These are phyloP conservation scores for Lineus longissimus DNA, from an alignment of 1,140 invertebrate genomes.

Conservation along the genomic window DNA sequence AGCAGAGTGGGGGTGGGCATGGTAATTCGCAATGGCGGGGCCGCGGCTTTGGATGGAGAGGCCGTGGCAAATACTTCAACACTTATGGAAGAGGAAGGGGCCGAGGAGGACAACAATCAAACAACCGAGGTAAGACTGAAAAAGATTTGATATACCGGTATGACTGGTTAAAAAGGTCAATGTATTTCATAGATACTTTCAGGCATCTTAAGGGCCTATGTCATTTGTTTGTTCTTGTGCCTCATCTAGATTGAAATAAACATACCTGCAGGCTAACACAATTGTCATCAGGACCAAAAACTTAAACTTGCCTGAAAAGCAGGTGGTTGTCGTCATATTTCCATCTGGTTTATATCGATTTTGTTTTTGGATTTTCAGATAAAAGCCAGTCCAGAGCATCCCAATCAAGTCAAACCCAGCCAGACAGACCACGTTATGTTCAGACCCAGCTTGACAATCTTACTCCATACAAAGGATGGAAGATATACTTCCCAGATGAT, in stretches of 20 bases:
- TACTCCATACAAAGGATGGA: conserved; percentile 63
- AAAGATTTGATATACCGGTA: background rate
- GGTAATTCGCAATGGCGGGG: conserved; percentile 21
- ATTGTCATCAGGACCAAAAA: too few relatives aligned
- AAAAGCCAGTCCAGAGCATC: background rate
- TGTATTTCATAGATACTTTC: background rate
- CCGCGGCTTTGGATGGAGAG: conserved; percentile 25
- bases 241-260: too few relatives aligned
- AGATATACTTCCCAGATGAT: conserved; percentile 66
- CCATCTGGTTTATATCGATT: background rate
- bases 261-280: too few relatives aligned
- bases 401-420: background rate
- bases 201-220: too few relatives aligned
- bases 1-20: conserved; percentile 16
- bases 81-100: conserved; percentile 31
- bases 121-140: background rate
- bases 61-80: conserved; percentile 29
- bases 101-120: conserved; percentile 10
- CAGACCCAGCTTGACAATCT: conserved; percentile 38
- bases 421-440: conserved; percentile 9
- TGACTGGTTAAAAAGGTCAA: background rate
- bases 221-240: too few relatives aligned
- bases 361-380: background rate
- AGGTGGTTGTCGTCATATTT: too few relatives aligned
- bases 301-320: too few relatives aligned